Percentiles rank a stretch among this genome's conserved stretches.
These are phyloP conservation scores for Caenorhabditis elegans DNA, from an alignment of 1,140 invertebrate genomes.

Conservation along the genomic window WBcel235 BX284602.5:11037501-11038000, in stretches of 20 bases:
- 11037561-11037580: not conserved
- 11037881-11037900: not conserved
- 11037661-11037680: no score
- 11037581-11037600: no score
- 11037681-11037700: no score
- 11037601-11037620: no score
- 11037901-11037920: not conserved
- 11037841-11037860: not conserved
- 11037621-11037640: no score
- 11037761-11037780: not conserved
- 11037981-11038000: not conserved
- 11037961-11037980: not conserved
- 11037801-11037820: not conserved
- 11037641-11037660: no score
- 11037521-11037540: not conserved
- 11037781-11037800: not conserved
- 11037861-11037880: no score
- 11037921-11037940: not conserved
- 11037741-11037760: no score
- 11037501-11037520: not conserved
- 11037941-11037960: not conserved
- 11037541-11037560: not conserved
- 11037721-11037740: no score
- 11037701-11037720: no score
- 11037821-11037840: conserved; percentile 1